Evolutionary conservation across 2,797 vertebrate species (phyloP), one percentile per base, ranked within the genome.

Genomic region (Pseudomugil gertrudae): DNA sequence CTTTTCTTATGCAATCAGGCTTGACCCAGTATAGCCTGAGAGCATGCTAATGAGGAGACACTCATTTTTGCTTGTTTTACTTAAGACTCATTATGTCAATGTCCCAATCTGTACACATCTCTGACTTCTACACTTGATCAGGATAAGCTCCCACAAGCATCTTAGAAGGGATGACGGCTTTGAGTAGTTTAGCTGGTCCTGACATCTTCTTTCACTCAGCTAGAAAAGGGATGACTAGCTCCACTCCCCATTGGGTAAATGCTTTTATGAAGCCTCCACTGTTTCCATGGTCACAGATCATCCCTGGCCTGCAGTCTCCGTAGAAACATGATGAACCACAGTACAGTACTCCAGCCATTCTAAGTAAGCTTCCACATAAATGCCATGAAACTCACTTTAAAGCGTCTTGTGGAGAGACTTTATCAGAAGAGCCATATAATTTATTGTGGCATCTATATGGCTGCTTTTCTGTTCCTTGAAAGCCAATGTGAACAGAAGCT

Each of bases 271-370:
- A 83, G 65, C 69, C 83, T 82, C 57, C 62, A 51, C 86, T 80
- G 90, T 92, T 92, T 79, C 90, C 88, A 92, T 93, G 90, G 91
- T 58, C 84, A 91, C 90, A 72, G 73, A 72, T 74, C 67, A 79
- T 84, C 83, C 63, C 64, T 48, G 73, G 60, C 73, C 68, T 62
- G 33, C 78, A 51, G 75, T 76, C 81, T 79, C 74, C 64, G 61
- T 52, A 73, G 84, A 86, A 74, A 84, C 61, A 52, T 13, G 58
- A 57, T 21, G 11, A 70, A 76, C 69, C 77, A 48, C 63, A 51
- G 19, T 9, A 27, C 27, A 62, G 72, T 59, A 74, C 47, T 40
- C 71, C 63, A 64, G 66, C 45, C 63, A 9, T 67, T n/a, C 60
- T 57, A 72, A 67, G 51, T 15, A 15, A 59, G 53, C 56, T 63